Evolutionary conservation across 30 jellyfish, hydroid and myxozoan species (phyloP).

Genomic region (Pelagia noctiluca): DNA sequence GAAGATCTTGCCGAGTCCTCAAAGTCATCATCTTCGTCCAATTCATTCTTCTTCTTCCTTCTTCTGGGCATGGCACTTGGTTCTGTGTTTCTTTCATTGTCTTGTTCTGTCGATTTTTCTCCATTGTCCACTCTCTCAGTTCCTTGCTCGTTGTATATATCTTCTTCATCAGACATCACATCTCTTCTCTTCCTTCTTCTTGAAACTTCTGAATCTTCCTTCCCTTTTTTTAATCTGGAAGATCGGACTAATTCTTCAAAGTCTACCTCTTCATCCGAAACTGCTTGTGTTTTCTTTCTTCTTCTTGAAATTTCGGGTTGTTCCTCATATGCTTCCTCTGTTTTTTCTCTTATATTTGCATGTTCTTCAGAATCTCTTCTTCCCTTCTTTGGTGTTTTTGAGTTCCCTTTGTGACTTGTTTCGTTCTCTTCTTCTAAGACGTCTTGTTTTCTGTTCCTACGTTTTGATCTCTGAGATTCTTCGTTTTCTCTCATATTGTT

Average conservation of each 20-base stretch:
- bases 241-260: background rate
- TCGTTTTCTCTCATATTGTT: constrained; percentile 2
- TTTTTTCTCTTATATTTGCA: background rate
- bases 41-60: background rate
- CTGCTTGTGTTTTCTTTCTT: background rate
- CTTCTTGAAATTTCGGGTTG: background rate
- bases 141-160: background rate
- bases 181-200: background rate
- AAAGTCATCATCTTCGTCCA: background rate
- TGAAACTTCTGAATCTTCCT: constrained; percentile 1
- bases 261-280: constrained; percentile 18
- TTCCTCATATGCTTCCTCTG: constrained; percentile 6
- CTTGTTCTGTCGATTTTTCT: constrained; percentile 7
- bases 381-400: background rate
- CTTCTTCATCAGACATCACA: background rate
- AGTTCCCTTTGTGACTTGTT: background rate
- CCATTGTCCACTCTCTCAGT: background rate
- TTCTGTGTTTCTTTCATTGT: background rate
- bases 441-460: background rate
- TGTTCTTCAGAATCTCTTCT: background rate
- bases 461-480: background rate
- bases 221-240: background rate
- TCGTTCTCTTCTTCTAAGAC: background rate
- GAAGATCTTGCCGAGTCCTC: background rate
- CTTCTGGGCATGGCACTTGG: background rate